Evolutionary conservation across 2,888 invertebrate species (phyloP), one percentile per base, ranked within the genome.

Genomic region (Tinea trinotella): DNA sequence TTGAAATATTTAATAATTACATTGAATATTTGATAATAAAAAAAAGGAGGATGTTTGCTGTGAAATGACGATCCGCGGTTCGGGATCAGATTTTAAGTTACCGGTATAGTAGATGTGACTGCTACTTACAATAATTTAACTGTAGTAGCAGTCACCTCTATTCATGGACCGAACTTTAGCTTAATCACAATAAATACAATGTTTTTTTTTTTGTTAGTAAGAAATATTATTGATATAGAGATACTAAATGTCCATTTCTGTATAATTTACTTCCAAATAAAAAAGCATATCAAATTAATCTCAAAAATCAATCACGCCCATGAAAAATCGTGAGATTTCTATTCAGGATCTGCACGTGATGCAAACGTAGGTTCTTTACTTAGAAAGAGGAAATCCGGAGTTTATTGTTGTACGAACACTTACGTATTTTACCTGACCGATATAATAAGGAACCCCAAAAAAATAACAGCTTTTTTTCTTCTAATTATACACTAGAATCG

Each of bases 311-410:
- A 85, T 85, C 79, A 85, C 85, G 82, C 85, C 85, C 78, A 79
- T 77, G 78, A 71, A 83, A 81, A 80, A 81, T 78, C 63, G 67
- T 65, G 65, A 66, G 71, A 69, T 70, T 67, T 71, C 61, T 74
- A 77, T 78, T 75, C 70, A 72, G 64, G 76, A 74, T 78, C 79
- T 79, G 82, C 85, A 85, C 85, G 85, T 85, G 85, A 85, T 78
- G 61, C 70, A 68, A 70, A 77, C 79, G 73, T 77, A 70, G 80
- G 71, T 67, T 66, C 77, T 80, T 73, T 79, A 75, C 83, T 83
- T 84, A 83, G 70, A 76, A 74, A 77, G 79, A 85, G 85, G 85
- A 85, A 83, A 85, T 85, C 85, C 85, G 85, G 85, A 64, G 65
- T 63, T 65, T 68, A 79, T 84, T 85, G 80, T 82, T 76, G 70